Percentiles rank a stretch among this genome's conserved stretches.
phyloP scores from a whole-genome alignment of 2,888 invertebrate species.

The Platerodrilus igneus region DNA sequence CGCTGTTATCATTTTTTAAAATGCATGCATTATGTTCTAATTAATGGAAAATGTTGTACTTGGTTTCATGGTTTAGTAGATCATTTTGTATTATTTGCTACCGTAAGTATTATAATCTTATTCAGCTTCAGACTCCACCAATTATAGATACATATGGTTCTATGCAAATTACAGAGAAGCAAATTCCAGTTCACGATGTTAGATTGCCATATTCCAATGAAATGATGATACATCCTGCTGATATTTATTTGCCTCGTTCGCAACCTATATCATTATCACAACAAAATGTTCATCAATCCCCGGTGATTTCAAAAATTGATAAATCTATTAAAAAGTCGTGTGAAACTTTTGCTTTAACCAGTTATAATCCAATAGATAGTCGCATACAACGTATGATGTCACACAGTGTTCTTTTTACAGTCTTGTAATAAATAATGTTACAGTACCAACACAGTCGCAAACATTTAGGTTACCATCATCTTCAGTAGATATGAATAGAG shows the following conservation, averaged over 20 bases:
- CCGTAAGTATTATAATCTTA: too few relatives aligned
- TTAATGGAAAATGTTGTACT: too few relatives aligned
- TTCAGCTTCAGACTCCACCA: conserved; percentile 16
- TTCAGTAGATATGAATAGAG: conserved; percentile 23
- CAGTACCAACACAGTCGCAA: conserved; percentile 14
- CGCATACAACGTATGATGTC: conserved; percentile 20
- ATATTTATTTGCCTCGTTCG: conserved; percentile 18
- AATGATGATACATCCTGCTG: conserved; percentile 25
- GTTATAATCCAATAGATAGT: conserved; percentile 17
- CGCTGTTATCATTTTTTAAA: too few relatives aligned
- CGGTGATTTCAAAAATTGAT: conserved; percentile 37
- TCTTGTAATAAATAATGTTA: conserved; percentile 1
- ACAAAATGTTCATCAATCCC: conserved; percentile 43
- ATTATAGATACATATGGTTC: conserved; percentile 43
- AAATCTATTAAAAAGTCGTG: conserved; percentile 30
- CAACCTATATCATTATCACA: conserved; percentile 35
- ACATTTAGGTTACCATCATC: conserved; percentile 30
- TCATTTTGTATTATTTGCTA: too few relatives aligned
- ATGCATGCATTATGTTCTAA: too few relatives aligned
- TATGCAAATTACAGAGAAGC: conserved; percentile 24
- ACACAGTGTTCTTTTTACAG: not conserved
- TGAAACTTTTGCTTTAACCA: conserved; percentile 14
- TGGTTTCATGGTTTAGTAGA: too few relatives aligned
- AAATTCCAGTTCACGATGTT: conserved; percentile 28
- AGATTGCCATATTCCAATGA: conserved; percentile 26